phyloP scores from a whole-genome alignment of 2,113 vertebrate genomes.

The Chauna torquata region DNA sequence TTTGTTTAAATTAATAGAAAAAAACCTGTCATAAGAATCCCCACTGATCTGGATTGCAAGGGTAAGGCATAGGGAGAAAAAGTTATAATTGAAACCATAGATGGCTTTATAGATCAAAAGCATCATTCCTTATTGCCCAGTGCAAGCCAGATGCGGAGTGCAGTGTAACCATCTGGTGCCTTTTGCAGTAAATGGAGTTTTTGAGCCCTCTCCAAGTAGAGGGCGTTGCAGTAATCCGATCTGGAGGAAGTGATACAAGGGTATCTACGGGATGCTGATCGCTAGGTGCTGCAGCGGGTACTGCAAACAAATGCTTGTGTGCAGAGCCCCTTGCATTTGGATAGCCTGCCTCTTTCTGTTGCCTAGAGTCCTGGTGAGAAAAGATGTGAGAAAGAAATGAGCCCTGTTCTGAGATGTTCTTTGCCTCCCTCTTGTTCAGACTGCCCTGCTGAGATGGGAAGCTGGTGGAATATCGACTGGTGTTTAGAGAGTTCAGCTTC shows the following conservation, averaged over 20 bases:
- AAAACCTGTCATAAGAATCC: background rate
- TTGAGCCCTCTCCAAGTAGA: background rate
- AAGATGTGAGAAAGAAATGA: background rate
- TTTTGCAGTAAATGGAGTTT: background rate
- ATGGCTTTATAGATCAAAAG: background rate
- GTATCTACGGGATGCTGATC: background rate
- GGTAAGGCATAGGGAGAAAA: background rate
- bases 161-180: conserved; percentile 28
- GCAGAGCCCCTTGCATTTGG: background rate
- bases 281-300: background rate
- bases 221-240: background rate
- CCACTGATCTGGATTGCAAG: background rate
- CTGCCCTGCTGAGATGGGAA: conserved; percentile 21
- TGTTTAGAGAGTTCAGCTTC: background rate
- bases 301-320: background rate
- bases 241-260: background rate
- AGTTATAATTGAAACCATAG: background rate
- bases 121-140: background rate
- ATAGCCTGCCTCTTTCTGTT: background rate
- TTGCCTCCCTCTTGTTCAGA: background rate
- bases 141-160: background rate
- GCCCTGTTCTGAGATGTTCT: background rate
- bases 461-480: background rate
- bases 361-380: background rate
- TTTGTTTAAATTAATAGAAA: conserved; percentile 1